phyloP scores from a whole-genome alignment of 2,888 invertebrate genomes.

The Drosophila kuntzei region DNA sequence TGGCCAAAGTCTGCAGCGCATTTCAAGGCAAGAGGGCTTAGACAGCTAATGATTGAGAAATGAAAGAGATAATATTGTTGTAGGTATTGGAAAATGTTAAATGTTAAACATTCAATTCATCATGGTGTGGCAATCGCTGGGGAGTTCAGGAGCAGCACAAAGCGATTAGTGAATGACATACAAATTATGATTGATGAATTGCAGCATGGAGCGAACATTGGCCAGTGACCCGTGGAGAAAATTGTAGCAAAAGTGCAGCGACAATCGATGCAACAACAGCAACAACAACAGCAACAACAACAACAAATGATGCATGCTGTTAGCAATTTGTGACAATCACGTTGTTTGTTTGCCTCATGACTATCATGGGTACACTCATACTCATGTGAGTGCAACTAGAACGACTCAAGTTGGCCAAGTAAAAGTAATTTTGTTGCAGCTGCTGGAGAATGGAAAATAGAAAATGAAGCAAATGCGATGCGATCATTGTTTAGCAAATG shows the following conservation, averaged over 20 bases:
- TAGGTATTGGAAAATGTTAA: conserved; percentile 31
- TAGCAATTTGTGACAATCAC: conserved; percentile 77
- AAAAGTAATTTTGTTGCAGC: conserved; percentile 57
- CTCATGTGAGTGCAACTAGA: conserved; percentile 48
- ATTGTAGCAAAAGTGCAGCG: conserved; percentile 66
- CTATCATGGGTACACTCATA: conserved; percentile 2
- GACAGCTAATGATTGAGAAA: conserved; percentile 48
- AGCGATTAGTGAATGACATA: conserved; percentile 75
- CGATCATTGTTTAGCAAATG: conserved; percentile 49
- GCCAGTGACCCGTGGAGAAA: conserved; percentile 73
- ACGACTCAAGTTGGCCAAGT: conserved; percentile 51
- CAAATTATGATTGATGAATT: conserved; percentile 78
- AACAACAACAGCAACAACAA: conserved; percentile 30
- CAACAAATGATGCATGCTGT: conserved; percentile 45
- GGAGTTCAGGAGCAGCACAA: conserved; percentile 66
- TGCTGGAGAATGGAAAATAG: conserved; percentile 25
- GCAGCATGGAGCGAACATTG: conserved; percentile 40
- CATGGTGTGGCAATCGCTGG: conserved; percentile 64
- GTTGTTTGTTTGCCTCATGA: conserved; percentile 47
- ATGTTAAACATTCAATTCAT: conserved; percentile 59
- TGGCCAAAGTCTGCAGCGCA: conserved; percentile 3
- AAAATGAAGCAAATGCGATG: conserved; percentile 19
- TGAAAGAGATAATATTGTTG: conserved; percentile 23
- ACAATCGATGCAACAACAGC: conserved; percentile 34
- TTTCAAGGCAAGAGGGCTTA: conserved; percentile 20